These are phyloP conservation scores for Pseudomyrmex pallidus DNA, from an alignment of 1,140 invertebrate genomes.

Conservation along the genomic window DNA sequence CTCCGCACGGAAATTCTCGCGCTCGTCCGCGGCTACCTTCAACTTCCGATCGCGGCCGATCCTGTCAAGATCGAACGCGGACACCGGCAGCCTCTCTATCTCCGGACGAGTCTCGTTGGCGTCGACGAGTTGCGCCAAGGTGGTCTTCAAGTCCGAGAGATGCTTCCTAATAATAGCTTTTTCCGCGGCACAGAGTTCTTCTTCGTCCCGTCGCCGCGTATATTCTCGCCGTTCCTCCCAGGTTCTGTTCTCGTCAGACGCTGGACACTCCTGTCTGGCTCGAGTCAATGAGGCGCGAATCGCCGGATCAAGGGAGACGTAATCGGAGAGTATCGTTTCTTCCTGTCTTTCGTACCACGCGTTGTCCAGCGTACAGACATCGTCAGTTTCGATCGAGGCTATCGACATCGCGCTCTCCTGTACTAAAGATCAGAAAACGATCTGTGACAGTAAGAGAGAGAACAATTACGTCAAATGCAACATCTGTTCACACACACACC, in stretches of 20 bases:
- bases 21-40: slow-evolving; percentile 79
- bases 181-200: slow-evolving; percentile 19
- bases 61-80: slow-evolving; percentile 78
- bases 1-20: slow-evolving; percentile 76
- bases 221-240: slow-evolving; percentile 78
- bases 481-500: slow-evolving; percentile 33
- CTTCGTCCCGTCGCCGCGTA: slow-evolving; percentile 62
- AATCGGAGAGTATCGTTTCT: slow-evolving; percentile 67
- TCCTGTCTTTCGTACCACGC: slow-evolving; percentile 48
- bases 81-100: slow-evolving; percentile 74
- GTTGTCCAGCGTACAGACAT: slow-evolving; percentile 23
- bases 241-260: slow-evolving; percentile 44
- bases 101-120: slow-evolving; percentile 76
- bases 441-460: background rate
- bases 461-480: no score
- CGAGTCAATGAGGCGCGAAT: slow-evolving; percentile 65
- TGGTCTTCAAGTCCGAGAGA: slow-evolving; percentile 72
- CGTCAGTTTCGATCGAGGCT: background rate
- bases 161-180: slow-evolving; percentile 66
- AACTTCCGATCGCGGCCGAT: slow-evolving; percentile 70
- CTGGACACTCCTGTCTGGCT: slow-evolving; percentile 51
- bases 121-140: slow-evolving; percentile 73
- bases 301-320: slow-evolving; percentile 61
- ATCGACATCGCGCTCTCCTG: slow-evolving; percentile 25
- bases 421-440: slow-evolving; percentile 38